These are phyloP conservation scores for Dysmachus trigonus DNA, from an alignment of 2,888 invertebrate species.

Conservation along the genomic window DNA sequence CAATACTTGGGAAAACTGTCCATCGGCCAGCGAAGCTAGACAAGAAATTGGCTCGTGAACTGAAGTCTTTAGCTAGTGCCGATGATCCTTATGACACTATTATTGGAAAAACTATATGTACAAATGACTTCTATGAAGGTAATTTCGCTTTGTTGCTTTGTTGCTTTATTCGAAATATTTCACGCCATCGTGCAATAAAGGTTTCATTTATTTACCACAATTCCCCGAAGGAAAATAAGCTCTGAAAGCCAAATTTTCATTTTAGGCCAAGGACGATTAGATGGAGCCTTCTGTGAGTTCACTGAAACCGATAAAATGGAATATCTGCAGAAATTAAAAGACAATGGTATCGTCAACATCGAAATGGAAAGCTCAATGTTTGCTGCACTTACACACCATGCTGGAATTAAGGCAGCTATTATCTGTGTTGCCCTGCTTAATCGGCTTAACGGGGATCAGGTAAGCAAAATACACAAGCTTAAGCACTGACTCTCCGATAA, in stretches of 20 bases:
- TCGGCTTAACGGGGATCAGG: slow-evolving; percentile 93
- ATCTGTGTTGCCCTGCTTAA: slow-evolving; percentile 93
- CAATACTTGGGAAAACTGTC: slow-evolving; percentile 83
- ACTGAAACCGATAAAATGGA: slow-evolving; percentile 88
- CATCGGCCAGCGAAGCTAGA: slow-evolving; percentile 87
- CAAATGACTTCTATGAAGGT: slow-evolving; percentile 98
- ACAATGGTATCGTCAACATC: slow-evolving; percentile 89
- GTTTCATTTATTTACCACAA: background rate
- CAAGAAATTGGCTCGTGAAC: slow-evolving; percentile 78
- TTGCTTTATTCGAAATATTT: background rate
- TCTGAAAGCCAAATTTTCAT: slow-evolving; percentile 24
- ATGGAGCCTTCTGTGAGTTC: slow-evolving; percentile 97
- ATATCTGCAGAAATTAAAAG: slow-evolving; percentile 79
- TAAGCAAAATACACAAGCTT: slow-evolving; percentile 60
- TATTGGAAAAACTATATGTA: slow-evolving; percentile 93
- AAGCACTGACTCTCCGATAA: background rate
- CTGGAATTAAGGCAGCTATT: slow-evolving; percentile 92
- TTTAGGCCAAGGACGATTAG: slow-evolving; percentile 89
- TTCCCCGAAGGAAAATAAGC: background rate
- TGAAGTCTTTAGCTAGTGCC: slow-evolving; percentile 76
- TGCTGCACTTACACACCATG: slow-evolving; percentile 91
- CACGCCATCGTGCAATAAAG: background rate
- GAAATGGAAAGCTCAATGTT: slow-evolving; percentile 97
- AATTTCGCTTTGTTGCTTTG: slow-evolving; percentile 43
- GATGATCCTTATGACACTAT: slow-evolving; percentile 89